Percentiles rank a stretch among this genome's conserved stretches.
These are phyloP conservation scores for Xanthia icteritia DNA, from an alignment of 2,888 invertebrate species.

Conservation along the genomic window DNA sequence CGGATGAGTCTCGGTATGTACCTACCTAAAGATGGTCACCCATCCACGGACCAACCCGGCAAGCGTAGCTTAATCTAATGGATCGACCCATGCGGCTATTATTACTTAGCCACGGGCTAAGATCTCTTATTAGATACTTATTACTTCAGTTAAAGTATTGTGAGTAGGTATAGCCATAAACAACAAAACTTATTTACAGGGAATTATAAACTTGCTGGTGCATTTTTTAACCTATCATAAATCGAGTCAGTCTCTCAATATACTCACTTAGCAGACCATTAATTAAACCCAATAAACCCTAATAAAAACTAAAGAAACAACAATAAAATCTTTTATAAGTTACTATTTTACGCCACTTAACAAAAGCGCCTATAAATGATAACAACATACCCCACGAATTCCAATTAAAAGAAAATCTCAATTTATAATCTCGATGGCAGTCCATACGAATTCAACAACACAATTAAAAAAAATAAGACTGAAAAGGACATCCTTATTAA, in stretches of 20 bases:
- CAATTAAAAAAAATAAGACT: constrained; percentile 68
- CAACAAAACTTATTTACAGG: not conserved
- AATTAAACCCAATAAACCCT: constrained; percentile 27
- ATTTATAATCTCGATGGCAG: constrained; percentile 65
- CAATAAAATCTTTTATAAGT: constrained; percentile 37
- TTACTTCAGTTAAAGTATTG: not conserved
- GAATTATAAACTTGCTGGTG: not conserved
- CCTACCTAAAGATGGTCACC: too few species aligned
- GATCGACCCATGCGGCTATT: too few species aligned
- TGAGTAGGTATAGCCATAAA: not conserved
- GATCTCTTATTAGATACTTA: not conserved
- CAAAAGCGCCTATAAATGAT: constrained; percentile 44
- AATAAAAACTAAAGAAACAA: constrained; percentile 25
- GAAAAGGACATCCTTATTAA: constrained; percentile 82
- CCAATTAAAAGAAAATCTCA: constrained; percentile 64
- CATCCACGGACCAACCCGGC: too few species aligned
- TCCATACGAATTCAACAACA: constrained; percentile 68
- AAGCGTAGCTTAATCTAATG: too few species aligned
- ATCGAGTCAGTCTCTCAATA: constrained; percentile 8
- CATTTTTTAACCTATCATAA: constrained; percentile 4
- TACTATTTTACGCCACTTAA: constrained; percentile 44
- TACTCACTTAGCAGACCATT: constrained; percentile 5
- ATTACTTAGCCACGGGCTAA: not conserved
- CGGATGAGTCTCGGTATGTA: too few species aligned
- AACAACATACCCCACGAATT: constrained; percentile 42